Base-by-base conservation (phyloP, 2,888 invertebrate species). In the Dicranocentrus wangi region DNA sequence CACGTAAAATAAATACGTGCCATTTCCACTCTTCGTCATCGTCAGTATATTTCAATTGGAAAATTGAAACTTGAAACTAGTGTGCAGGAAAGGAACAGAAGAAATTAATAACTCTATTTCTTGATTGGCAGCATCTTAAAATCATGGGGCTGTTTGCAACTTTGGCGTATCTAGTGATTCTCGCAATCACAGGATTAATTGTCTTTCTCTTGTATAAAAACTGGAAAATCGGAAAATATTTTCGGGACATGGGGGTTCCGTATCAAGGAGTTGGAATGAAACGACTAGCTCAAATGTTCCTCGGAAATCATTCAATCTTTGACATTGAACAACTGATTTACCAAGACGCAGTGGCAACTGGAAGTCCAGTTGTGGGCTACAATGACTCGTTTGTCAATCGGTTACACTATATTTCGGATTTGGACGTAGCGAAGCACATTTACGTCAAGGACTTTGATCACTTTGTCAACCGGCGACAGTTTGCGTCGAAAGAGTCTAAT, bases 371-470 rank as follows among this genome's bases (percentile, higher is more conserved):
- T 13, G 21, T 21, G 2, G 63, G 63, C 2, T 2, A 19, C 10
- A 10, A 10, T 10, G 63, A 42, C 21, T 7, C 8, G 8, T 32
- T 32, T 21, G 17, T 39, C 10, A 17, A 32, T 3, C 39, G 7
- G 5, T 15, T 19, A 1, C n/a, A 17, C 13, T 19, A 3, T 15
- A 27, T 72, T 3, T 58, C 15, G 15, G 63, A 63, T n/a, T 55
- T 53, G 58, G 79, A 79, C 13, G 42, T 79, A 1, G 25, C 28
- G 8, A 53, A 32, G 39, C 53, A 71, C 25, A 79, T 79, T 25
- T 79, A 43, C 21, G 66, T 79, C 1, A 71, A 71, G 47, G 71
- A 79, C 27, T 65, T 71, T 28, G 71, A 71, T 21, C 66, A 79
- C 47, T 79, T 79, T 51, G 63, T 42, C 1, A 53, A 79, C 25